Conservation (phyloP, 2,113 vertebrate species). For the Calyptommatus sinebrachiatus region DNA sequence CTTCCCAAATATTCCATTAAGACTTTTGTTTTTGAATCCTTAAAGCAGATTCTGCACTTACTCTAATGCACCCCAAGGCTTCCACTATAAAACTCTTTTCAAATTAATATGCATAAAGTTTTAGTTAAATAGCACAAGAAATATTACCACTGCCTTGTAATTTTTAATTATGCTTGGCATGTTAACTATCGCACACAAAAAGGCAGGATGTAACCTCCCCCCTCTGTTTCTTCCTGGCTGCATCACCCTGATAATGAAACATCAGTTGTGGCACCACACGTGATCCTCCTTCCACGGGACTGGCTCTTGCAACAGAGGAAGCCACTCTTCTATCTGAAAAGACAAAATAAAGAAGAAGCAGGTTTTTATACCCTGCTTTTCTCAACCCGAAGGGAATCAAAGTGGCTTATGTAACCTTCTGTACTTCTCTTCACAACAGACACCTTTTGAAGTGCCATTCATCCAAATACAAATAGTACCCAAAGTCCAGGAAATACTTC, state of each 20-base stretch:
- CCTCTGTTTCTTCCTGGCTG: constrained; percentile 51
- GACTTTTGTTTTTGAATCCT: no score
- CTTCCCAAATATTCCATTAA: no score
- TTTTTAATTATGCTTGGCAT: constrained; percentile 22
- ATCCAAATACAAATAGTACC: no score
- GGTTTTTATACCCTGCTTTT: no score
- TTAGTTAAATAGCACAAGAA: constrained; percentile 24
- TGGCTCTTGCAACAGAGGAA: constrained; percentile 16
- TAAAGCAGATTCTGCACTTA: no score
- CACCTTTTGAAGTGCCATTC: no score
- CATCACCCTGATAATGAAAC: constrained; percentile 52
- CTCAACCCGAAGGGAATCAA: no score
- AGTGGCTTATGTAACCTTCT: no score
- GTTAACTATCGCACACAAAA: constrained; percentile 26
- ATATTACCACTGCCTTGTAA: constrained; percentile 3
- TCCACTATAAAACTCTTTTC: neutral
- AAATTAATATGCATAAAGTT: neutral
- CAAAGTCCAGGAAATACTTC: no score
- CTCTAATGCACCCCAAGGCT: neutral
- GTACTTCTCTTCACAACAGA: no score
- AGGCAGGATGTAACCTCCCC: constrained; percentile 46
- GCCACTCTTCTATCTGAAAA: no score
- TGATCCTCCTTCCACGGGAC: constrained; percentile 47
- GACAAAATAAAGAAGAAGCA: no score
- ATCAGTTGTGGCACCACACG: constrained; percentile 21